These are phyloP conservation scores for Apis mellifera DNA, from an alignment of 1,140 invertebrate genomes.

Conservation along the genomic window Amel_HAv3.1 CM009931.2:24339001-24339500, in stretches of 20 bases:
- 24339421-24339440: constrained; percentile 6
- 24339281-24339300: constrained; percentile 40
- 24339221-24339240: constrained; percentile 10
- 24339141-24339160: background rate
- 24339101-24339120: background rate
- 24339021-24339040: no score
- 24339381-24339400: no score
- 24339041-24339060: no score
- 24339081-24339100: background rate
- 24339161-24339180: constrained; percentile 8
- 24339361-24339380: no score
- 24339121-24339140: background rate
- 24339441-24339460: constrained; percentile 14
- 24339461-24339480: background rate
- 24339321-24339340: background rate
- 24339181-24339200: constrained; percentile 34
- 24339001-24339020: no score
- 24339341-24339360: constrained; percentile 25
- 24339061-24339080: background rate
- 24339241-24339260: constrained; percentile 19
- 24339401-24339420: constrained; percentile 16
- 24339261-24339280: constrained; percentile 16
- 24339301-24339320: constrained; percentile 14
- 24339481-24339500: constrained; percentile 10
- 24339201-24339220: constrained; percentile 28